Evolutionary conservation across 2,113 vertebrate genomes (phyloP).

Genomic region (Psettodes erumei): DNA sequence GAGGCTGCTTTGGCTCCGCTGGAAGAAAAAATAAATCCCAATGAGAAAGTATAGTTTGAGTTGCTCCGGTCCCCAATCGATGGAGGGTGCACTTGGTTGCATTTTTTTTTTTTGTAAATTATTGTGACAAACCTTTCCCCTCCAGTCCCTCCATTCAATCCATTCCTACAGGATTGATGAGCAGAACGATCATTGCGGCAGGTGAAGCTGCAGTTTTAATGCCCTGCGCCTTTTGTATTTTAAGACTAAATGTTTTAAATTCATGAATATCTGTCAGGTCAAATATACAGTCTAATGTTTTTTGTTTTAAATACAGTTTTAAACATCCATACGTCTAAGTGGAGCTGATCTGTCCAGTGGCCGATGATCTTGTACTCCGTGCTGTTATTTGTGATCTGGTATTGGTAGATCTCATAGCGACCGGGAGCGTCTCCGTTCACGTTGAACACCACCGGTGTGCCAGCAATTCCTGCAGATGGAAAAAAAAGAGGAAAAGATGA

Average conservation of each 20-base stretch:
- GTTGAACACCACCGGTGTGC: slow-evolving; percentile 93
- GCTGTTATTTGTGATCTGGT: slow-evolving; percentile 90
- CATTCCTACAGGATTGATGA: neutral
- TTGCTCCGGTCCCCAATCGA: neutral
- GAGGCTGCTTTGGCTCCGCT: neutral
- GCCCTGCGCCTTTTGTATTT: neutral
- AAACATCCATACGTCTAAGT: slow-evolving; percentile 86
- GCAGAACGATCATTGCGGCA: neutral
- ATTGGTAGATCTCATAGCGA: slow-evolving; percentile 97
- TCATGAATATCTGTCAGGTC: too few relatives aligned
- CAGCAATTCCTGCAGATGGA: slow-evolving; percentile 88
- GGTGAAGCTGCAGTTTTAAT: slow-evolving; percentile 1
- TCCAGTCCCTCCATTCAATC: neutral
- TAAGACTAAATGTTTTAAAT: neutral
- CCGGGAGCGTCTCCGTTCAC: slow-evolving; percentile 94
- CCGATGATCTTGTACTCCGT: slow-evolving; percentile 93
- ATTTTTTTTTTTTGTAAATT: neutral
- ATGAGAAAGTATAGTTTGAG: slow-evolving; percentile 3
- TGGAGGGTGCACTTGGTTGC: neutral
- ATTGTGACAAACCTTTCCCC: neutral
- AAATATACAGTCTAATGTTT: too few relatives aligned
- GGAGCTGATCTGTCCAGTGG: slow-evolving; percentile 91
- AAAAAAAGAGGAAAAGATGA: neutral
- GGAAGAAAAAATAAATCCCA: neutral
- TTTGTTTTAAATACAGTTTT: too few relatives aligned